Evolutionary conservation across 2,888 invertebrate genomes (phyloP), one percentile per base, ranked within the genome.

Genomic region (Drosophila pseudotakahashii): DNA sequence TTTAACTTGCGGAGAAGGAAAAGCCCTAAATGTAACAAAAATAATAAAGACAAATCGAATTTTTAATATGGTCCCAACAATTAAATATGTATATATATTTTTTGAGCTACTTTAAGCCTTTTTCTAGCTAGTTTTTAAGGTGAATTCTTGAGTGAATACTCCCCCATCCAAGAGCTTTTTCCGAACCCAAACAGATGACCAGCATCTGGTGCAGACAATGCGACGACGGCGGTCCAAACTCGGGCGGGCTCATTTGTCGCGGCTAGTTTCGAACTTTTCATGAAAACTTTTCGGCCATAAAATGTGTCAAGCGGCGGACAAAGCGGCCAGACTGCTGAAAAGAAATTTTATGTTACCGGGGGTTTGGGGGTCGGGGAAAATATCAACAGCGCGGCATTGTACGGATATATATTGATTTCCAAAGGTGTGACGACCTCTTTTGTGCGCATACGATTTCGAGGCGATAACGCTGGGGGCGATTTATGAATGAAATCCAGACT

Each of bases 241-340:
- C 76, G 79, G 84, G 84, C 84, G 84, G 84, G 75, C 84, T 87
- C 89, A 85, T 88, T 85, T 85, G 84, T 85, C 81, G 86, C 63
- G 63, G 62, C 63, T 30, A 47, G 48, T 41, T 26, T 60, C 34
- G 50, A 61, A 70, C 61, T 58, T 58, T 68, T 58, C 61, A 69
- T 61, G 74, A 73, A 78, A 81, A 72, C 75, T 81, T 74, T 72
- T 45, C 23, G 69, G 67, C 59, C 77, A 73, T 87, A 88, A 83
- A 88, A 86, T 75, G 81, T 86, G 84, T 86, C 88, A 82, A 72
- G 73, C 75, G 77, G 72, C 60, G 75, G 68, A 53, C 53, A 64
- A 61, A 61, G 64, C 64, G 58, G 51, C 39, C 34, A 45, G 44
- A 79, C 79, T 80, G 80, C 77, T 81, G 85, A 76, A 81, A 68